Evolutionary conservation across 2,113 vertebrate genomes (phyloP).

Genomic region (Steatornis caripensis): DNA sequence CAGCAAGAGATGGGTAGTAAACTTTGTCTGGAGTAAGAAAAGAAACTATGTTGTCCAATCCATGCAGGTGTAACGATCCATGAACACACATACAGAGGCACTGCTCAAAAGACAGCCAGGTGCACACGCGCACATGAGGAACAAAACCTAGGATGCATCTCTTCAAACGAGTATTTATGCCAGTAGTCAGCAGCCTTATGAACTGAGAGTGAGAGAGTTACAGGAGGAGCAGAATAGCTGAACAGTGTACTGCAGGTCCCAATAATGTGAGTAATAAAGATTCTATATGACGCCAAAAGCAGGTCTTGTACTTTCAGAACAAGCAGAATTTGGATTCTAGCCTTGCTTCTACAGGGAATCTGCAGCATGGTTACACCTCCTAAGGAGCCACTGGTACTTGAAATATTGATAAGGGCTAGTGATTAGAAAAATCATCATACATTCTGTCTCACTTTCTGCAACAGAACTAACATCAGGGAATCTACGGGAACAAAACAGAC

Average conservation of each 20-base stretch:
- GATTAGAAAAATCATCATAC: background rate
- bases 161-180: fast-evolving
- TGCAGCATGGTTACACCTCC: background rate
- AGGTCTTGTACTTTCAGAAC: background rate
- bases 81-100: background rate
- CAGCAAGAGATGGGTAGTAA: background rate
- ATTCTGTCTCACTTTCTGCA: background rate
- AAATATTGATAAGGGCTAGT: background rate
- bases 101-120: background rate
- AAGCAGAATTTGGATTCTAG: background rate
- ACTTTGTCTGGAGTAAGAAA: background rate
- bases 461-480: background rate
- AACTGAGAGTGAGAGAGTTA: background rate
- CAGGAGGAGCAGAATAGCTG: background rate
- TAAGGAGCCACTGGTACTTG: background rate
- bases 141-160: background rate
- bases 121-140: background rate
- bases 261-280: background rate
- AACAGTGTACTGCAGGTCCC: background rate
- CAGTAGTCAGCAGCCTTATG: background rate
- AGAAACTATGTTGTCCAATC: background rate
- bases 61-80: background rate
- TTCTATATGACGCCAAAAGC: background rate
- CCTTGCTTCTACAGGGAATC: background rate
- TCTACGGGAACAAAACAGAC: background rate